phyloP scores from a whole-genome alignment of 2,888 invertebrate species.

The Pyrrhosoma nymphula region DNA sequence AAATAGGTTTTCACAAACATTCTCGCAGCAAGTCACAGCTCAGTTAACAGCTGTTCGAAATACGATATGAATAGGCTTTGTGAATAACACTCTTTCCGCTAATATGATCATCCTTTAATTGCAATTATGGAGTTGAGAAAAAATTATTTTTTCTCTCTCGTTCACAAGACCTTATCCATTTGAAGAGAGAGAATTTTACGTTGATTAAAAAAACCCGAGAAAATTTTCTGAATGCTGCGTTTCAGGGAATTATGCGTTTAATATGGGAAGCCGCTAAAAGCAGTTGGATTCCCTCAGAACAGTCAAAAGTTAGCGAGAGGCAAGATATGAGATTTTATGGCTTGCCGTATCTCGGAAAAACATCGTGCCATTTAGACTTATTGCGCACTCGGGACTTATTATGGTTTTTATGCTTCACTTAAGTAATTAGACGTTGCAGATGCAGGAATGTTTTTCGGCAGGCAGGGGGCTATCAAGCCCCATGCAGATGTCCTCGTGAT shows the following conservation, averaged over 20 bases:
- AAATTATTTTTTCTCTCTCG: background rate
- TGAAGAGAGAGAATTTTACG: background rate
- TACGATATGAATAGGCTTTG: background rate
- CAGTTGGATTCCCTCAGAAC: background rate
- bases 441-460: background rate
- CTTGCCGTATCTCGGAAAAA: slow-evolving; percentile 18
- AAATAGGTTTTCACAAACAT: background rate
- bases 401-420: slow-evolving; percentile 8
- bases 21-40: background rate
- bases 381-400: background rate
- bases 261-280: background rate
- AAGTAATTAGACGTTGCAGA: slow-evolving; percentile 17
- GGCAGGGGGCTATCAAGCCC: background rate
- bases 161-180: background rate
- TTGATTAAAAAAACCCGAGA: background rate
- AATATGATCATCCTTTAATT: background rate
- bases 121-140: background rate
- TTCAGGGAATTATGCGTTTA: background rate
- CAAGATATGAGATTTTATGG: background rate
- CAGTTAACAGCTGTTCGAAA: background rate
- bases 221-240: background rate
- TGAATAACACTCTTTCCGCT: background rate
- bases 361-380: background rate
- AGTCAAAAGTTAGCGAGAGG: background rate
- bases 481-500: background rate